Base-by-base conservation (phyloP, 2,113 vertebrate genomes). In the Panthera uncia region DNA sequence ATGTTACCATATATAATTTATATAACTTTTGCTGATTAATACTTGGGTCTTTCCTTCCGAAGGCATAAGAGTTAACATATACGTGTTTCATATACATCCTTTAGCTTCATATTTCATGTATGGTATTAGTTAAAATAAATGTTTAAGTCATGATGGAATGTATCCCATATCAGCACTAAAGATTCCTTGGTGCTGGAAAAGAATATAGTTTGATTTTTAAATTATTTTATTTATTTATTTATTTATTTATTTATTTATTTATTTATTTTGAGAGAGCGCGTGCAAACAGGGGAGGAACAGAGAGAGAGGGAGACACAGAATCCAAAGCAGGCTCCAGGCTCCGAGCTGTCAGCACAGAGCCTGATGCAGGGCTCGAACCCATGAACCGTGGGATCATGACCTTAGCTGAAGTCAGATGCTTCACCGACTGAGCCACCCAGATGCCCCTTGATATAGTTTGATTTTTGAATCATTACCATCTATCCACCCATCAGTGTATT, bases 101-200 rank as follows among this genome's bases (percentile, higher is more conserved):
- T 89, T 68, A 83, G 12, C 18, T 91, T 95, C 63, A 14, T 82
- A 57, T 87, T 93, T 86, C 96, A 5, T 48, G 0, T 82, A 38
- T 85, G 79, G n/a, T 76, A 5, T 25, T 73, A 61, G 18, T 91
- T 76, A 78, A 89, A 79, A 81, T 50, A 76, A 81, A 69, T 73
- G 11, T 85, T 55, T 91, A 80, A 86, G 38, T 41, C 25, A 55
- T 66, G 33, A 74, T 3, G 82, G 33, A n/a, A 57, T 69, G 2
- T 21, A 55, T 87, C 18, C 25, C 10, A 1, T 36, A 65, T 63
- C 48, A 81, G 7, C 15, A 68, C n/a, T 78, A 48, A 13, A 68
- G 11, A 61, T 79, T 50, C 33, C 18, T 57, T 65, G 38, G 25
- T 71, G 65, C 50, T 76, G 82, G 15, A 29, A 89, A 73, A 93